phyloP scores from a whole-genome alignment of 2,113 vertebrate species.

The Centropus unirufus region DNA sequence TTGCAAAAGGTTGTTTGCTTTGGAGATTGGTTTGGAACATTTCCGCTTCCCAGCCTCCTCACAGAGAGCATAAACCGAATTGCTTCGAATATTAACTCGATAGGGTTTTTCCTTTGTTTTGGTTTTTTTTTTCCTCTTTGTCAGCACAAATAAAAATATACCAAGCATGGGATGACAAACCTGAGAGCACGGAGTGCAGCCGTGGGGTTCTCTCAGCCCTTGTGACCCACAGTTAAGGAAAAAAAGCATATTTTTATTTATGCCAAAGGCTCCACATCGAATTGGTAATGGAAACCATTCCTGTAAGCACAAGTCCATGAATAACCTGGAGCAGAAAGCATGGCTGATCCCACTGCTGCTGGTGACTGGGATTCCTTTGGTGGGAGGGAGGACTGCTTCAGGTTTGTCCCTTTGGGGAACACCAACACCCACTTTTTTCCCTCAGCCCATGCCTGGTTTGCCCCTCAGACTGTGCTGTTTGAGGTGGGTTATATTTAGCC shows the following conservation, averaged over 20 bases:
- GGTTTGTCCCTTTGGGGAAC: neutral
- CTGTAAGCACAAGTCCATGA: fast-evolving
- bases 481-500: fast-evolving
- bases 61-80: neutral
- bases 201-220: fast-evolving
- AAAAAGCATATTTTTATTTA: fast-evolving
- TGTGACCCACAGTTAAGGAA: neutral
- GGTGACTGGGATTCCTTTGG: fast-evolving
- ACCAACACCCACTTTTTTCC: fast-evolving
- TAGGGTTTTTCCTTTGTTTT: too few species aligned
- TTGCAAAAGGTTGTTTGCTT: conserved; percentile 16
- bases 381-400: fast-evolving
- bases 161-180: neutral
- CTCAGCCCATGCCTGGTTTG: neutral
- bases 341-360: too few species aligned
- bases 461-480: neutral
- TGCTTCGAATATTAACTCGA: neutral
- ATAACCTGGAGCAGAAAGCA: fast-evolving
- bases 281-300: fast-evolving
- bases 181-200: fast-evolving
- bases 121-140: neutral
- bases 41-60: neutral
- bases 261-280: fast-evolving
- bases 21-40: conserved; percentile 9
- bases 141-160: neutral